Percentiles rank a stretch among this genome's conserved stretches.
These are phyloP conservation scores for Leptinotarsa juncta DNA, from an alignment of 2,888 invertebrate species.

Conservation along the genomic window DNA sequence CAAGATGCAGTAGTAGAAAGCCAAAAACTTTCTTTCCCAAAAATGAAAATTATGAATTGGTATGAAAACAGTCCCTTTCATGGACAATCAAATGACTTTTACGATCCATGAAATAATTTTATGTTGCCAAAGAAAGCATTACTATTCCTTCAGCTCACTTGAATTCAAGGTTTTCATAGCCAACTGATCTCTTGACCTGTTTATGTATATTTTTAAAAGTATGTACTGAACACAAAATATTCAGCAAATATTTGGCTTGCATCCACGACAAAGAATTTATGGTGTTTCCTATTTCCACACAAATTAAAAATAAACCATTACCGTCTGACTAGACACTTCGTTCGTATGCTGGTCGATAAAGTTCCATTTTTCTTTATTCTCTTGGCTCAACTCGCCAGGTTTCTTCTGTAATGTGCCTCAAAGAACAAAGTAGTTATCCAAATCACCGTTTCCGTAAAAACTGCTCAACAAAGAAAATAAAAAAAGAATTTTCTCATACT, in stretches of 20 bases:
- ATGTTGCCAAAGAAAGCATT: too few species aligned
- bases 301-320: conserved; percentile 47
- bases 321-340: conserved; percentile 37
- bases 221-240: conserved; percentile 28
- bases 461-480: too few species aligned
- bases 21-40: too few species aligned
- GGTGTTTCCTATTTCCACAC: conserved; percentile 44
- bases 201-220: conserved; percentile 26
- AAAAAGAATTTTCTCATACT: too few species aligned
- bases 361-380: conserved; percentile 34
- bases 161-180: neutral
- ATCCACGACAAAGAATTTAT: conserved; percentile 41
- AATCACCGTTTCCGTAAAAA: neutral
- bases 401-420: conserved; percentile 5
- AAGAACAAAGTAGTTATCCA: conserved; percentile 6
- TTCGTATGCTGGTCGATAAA: conserved; percentile 41
- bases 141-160: too few species aligned
- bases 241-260: conserved; percentile 36
- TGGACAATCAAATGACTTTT: too few species aligned
- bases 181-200: conserved; percentile 28
- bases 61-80: too few species aligned
- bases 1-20: too few species aligned
- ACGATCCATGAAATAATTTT: too few species aligned
- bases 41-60: too few species aligned
- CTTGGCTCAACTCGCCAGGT: conserved; percentile 28